Base-by-base conservation (phyloP, 2,113 vertebrate species). In the Lophura nycthemera region DNA sequence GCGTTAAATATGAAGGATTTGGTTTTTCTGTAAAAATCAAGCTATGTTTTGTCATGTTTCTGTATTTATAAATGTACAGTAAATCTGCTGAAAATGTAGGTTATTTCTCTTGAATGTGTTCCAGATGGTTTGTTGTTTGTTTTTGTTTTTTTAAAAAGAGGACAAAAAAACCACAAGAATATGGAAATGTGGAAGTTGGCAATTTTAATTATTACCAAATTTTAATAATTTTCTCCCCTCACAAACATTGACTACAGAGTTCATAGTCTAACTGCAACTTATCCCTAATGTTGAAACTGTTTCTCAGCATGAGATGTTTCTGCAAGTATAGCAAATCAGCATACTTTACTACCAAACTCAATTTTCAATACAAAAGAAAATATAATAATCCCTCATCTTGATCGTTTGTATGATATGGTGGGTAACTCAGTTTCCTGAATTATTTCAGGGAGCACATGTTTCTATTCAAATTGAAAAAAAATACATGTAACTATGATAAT, bases 21-120 rank as follows among this genome's bases (percentile, higher is more conserved):
- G 90, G 30, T 66, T 94, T 76, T 72, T 94, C 83, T 94, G 83
- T 96, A 93, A 94, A 96, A 96, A 90, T 25, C 32, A 61, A 92
- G 65, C 86, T 91, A 78, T 66, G 73, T 83, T 93, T 96, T 90
- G 90, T 88, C 91, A 88, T 60, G 80, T 95, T 94, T 94, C 88
- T 96, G 80, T 97, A 96, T 94, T 96, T 96, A 93, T 92, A 95
- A 96, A 95, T 80, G 89, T 95, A 96, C 93, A 86, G 91, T 93
- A 79, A 95, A 96, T 88, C 87, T 97, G 81, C 91, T 95, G 83
- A 95, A 97, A 95, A 91, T 91, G 73, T 93, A 86, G 90, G 78
- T 30, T 90, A 93, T 94, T 96, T 96, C 91, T 96, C 91, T 96
- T 95, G 79, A 91, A 79, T 92, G 92, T 96, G 93, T 91, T 97